Evolutionary conservation across 2,888 invertebrate genomes (phyloP).

Genomic region (Coremacera marginata): DNA sequence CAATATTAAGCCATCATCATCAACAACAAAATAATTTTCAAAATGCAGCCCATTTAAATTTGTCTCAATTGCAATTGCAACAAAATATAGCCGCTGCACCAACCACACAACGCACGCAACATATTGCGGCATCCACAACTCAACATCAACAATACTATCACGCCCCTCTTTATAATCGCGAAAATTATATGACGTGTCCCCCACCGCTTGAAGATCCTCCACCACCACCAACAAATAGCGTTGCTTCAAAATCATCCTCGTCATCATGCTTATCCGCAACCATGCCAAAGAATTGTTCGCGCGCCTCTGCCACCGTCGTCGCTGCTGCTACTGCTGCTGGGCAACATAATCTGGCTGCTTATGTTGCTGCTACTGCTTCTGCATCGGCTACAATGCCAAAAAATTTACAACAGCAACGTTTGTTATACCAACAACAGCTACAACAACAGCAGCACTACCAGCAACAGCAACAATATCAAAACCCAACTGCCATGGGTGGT

Average conservation of each 20-base stretch:
- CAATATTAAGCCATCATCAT: conserved; percentile 53
- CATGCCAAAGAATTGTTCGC: conserved; percentile 59
- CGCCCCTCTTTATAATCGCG: conserved; percentile 53
- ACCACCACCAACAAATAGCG: conserved; percentile 58
- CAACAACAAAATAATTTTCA: conserved; percentile 47
- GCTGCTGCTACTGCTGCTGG: conserved; percentile 42
- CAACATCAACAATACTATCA: conserved; percentile 52
- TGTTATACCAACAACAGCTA: conserved; percentile 55
- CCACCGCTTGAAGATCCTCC: conserved; percentile 68
- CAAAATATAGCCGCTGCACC: conserved; percentile 63
- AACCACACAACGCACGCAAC: conserved; percentile 48
- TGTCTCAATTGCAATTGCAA: conserved; percentile 55
- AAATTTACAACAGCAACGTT: conserved; percentile 57
- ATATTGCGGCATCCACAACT: conserved; percentile 50
- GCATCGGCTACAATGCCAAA: conserved; percentile 62
- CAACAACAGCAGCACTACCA: conserved; percentile 51
- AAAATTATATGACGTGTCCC: conserved; percentile 63
- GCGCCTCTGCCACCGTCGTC: conserved; percentile 40
- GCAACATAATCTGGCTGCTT: conserved; percentile 53
- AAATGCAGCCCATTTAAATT: conserved; percentile 58
- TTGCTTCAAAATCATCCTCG: conserved; percentile 1
- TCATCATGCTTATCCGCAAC: conserved; percentile 55
- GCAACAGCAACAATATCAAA: conserved; percentile 49
- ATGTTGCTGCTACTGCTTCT: conserved; percentile 56
- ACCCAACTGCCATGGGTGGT: conserved; percentile 37